Percentiles rank a stretch among this genome's conserved stretches.
phyloP scores from a whole-genome alignment of 2,888 invertebrate species.

The Chrysotoxum bicinctum region DNA sequence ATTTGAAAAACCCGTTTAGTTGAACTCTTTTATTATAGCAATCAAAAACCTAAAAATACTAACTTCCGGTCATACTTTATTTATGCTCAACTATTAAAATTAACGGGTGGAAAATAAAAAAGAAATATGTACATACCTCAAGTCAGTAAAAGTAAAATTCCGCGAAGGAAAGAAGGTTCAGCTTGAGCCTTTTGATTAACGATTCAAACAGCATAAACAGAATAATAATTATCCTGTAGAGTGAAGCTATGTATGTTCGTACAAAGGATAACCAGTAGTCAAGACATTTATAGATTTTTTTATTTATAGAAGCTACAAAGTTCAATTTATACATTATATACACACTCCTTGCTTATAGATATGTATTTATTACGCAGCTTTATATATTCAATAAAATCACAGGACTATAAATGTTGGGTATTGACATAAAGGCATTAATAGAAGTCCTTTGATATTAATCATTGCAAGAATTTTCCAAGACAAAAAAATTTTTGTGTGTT shows the following conservation, averaged over 20 bases:
- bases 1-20: too few species aligned
- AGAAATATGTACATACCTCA: background rate
- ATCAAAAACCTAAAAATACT: background rate
- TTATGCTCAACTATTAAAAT: background rate
- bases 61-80: background rate
- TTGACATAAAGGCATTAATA: background rate
- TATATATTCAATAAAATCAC: constrained; percentile 7
- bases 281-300: background rate
- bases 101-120: background rate
- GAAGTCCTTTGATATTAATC: background rate
- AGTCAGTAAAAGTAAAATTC: background rate
- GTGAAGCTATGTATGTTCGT: background rate
- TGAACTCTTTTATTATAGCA: background rate
- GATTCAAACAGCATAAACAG: background rate
- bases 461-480: background rate
- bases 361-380: background rate
- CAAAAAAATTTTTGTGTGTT: background rate
- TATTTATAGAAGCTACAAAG: background rate
- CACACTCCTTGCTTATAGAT: too few species aligned
- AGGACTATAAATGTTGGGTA: background rate
- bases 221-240: background rate
- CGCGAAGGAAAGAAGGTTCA: background rate
- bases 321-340: too few species aligned
- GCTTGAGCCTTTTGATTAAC: background rate
- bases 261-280: background rate